Evolutionary conservation across 2,888 invertebrate genomes (phyloP), one percentile per base, ranked within the genome.

Genomic region (Apamea anceps): DNA sequence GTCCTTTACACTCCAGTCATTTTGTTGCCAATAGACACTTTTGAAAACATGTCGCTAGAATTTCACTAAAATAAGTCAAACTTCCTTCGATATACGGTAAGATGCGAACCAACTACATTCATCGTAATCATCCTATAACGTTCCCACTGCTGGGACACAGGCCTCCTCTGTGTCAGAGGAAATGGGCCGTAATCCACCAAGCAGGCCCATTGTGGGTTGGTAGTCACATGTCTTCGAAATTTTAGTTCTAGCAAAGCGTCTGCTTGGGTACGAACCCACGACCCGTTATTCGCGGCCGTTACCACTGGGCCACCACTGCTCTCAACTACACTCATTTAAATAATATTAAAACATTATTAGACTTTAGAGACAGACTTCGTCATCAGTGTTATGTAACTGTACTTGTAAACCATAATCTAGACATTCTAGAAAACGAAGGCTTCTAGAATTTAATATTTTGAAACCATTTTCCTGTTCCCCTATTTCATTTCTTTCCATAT

Each of bases 401-500:
- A 67, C 42, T 71, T 72, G 8, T 25, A 32, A 77, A 45, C 25
- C 18, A 73, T 67, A 28, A 63, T 68, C 67, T 81, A 25, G 48
- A 57, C 51, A 42, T 62, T 51, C 65, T 81, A n/a, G 42, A 67
- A 32, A 28, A 57, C 51, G 21, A 79, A 80, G 21, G 76, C 85
- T 76, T 85, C 32, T 77, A 82, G n/a, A n/a, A n/a, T 75, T 74
- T 77, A 51, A 21, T 21, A 21, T 54, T 21, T 21, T 57, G 74
- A 71, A 72, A 70, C 18, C 32, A 81, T 86, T 89, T 91, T 88
- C 88, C 86, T 88, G 84, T 85, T 85, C 66, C 28, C 57, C 70
- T 78, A 65, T 83, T 67, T 80, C 81, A 74, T 80, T 86, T 81
- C 79, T 75, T 77, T 72, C 13, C 65, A 28, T 51, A 21, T 18